Evolutionary conservation across 2,888 invertebrate species (phyloP).

Genomic region (Spatulosminthurus flaviceps): DNA sequence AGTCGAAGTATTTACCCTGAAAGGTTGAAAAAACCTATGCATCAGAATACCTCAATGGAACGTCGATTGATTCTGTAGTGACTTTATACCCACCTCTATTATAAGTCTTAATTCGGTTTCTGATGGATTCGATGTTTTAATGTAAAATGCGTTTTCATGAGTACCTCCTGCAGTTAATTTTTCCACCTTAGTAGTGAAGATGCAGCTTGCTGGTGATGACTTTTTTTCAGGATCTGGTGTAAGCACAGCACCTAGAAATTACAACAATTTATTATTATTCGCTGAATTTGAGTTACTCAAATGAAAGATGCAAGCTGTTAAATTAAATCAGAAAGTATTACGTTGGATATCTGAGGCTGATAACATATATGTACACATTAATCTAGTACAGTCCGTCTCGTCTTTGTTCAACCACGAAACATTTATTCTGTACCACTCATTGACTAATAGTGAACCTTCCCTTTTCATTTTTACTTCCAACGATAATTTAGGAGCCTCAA

Average conservation of each 20-base stretch:
- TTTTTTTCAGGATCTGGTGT: slow-evolving; percentile 49
- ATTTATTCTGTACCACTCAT: slow-evolving; percentile 57
- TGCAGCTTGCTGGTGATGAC: slow-evolving; percentile 41
- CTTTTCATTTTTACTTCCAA: slow-evolving; percentile 51
- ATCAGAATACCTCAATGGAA: not conserved
- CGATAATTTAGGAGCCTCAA: slow-evolving; percentile 57
- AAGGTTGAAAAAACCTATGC: not conserved
- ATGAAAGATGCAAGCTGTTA: too few species aligned
- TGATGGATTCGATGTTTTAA: slow-evolving; percentile 48
- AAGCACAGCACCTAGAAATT: slow-evolving; percentile 44
- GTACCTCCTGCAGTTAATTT: slow-evolving; percentile 44
- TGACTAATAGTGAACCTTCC: slow-evolving; percentile 54
- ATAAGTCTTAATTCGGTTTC: slow-evolving; percentile 52
- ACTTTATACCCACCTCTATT: slow-evolving; percentile 47
- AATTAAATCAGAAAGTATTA: slow-evolving; percentile 33
- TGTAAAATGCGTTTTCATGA: slow-evolving; percentile 43
- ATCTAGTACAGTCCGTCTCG: slow-evolving; percentile 30
- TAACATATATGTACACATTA: slow-evolving; percentile 37
- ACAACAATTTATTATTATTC: too few species aligned
- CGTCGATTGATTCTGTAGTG: not conserved
- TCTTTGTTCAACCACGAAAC: slow-evolving; percentile 57
- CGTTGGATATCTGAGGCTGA: slow-evolving; percentile 51
- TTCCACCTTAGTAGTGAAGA: slow-evolving; percentile 50
- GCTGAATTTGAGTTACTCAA: too few species aligned
- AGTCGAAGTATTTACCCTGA: slow-evolving; percentile 58